Evolutionary conservation across 2,888 invertebrate genomes (phyloP).

Genomic region (Nemotelus nigrinus): DNA sequence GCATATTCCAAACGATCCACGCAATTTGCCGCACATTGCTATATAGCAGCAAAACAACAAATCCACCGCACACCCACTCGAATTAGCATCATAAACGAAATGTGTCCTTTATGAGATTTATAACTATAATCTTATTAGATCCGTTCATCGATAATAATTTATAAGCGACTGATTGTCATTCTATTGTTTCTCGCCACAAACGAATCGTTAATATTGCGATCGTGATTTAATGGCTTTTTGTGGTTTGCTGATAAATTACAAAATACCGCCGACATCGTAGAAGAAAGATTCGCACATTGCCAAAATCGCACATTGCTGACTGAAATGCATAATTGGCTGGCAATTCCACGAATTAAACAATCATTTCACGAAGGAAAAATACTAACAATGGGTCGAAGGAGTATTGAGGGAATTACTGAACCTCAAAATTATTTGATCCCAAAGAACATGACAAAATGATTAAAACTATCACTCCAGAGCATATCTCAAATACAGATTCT

Average conservation of each 20-base stretch:
- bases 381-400: too few relatives aligned
- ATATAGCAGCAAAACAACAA: too few relatives aligned
- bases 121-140: neutral
- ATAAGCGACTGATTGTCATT: conserved; percentile 3
- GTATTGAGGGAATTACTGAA: too few relatives aligned
- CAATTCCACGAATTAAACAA: too few relatives aligned
- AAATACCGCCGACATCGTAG: neutral
- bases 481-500: too few relatives aligned
- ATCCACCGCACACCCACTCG: neutral
- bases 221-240: neutral
- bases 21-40: neutral
- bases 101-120: conserved; percentile 6
- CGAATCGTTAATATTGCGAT: neutral
- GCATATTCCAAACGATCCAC: neutral
- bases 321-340: neutral
- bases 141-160: conserved; percentile 3
- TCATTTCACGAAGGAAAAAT: too few relatives aligned
- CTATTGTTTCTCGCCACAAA: conserved; percentile 8
- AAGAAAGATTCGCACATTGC: neutral
- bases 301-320: neutral
- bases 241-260: neutral
- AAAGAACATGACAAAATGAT: too few relatives aligned
- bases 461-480: too few relatives aligned
- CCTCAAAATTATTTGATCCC: too few relatives aligned
- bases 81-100: neutral